Evolutionary conservation across 2,888 invertebrate species (phyloP).

Genomic region (Lycaena phlaeas): DNA sequence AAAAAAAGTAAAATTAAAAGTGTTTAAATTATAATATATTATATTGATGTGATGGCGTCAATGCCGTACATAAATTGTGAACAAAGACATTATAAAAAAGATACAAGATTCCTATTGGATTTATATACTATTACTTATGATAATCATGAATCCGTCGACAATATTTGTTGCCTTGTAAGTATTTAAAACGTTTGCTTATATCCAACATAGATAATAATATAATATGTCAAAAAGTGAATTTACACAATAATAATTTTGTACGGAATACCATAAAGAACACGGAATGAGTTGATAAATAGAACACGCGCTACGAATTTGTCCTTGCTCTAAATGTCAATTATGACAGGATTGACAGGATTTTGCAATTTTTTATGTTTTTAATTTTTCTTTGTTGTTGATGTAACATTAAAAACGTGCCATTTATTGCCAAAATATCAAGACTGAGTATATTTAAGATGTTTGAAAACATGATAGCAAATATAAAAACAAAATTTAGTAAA

Average conservation of each 20-base stretch:
- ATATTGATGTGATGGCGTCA: slow-evolving; percentile 46
- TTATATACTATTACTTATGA: slow-evolving; percentile 90
- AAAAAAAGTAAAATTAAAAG: slow-evolving; percentile 7
- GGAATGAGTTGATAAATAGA: slow-evolving; percentile 33
- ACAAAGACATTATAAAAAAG: slow-evolving; percentile 89
- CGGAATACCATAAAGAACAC: slow-evolving; percentile 28
- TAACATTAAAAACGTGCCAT: slow-evolving; percentile 27
- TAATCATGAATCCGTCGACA: slow-evolving; percentile 84
- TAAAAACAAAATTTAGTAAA: slow-evolving; percentile 57
- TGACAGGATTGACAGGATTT: slow-evolving; percentile 44
- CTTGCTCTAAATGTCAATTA: slow-evolving; percentile 64
- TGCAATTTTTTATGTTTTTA: slow-evolving; percentile 38
- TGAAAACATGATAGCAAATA: slow-evolving; percentile 52
- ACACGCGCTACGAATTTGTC: slow-evolving; percentile 34
- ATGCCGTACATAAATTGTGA: slow-evolving; percentile 69
- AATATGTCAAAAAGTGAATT: too few species aligned
- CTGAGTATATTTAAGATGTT: slow-evolving; percentile 66
- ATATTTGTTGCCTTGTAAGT: slow-evolving; percentile 78
- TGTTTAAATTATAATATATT: slow-evolving; percentile 16
- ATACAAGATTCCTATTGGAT: slow-evolving; percentile 86
- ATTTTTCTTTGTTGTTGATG: slow-evolving; percentile 20
- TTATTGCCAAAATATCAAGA: slow-evolving; percentile 40
- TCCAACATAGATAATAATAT: slow-evolving; percentile 8
- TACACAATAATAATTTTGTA: too few species aligned
- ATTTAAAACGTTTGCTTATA: slow-evolving; percentile 19